These are phyloP conservation scores for Vipera ursinii DNA, from an alignment of 2,797 vertebrate species.

Conservation along the genomic window DNA sequence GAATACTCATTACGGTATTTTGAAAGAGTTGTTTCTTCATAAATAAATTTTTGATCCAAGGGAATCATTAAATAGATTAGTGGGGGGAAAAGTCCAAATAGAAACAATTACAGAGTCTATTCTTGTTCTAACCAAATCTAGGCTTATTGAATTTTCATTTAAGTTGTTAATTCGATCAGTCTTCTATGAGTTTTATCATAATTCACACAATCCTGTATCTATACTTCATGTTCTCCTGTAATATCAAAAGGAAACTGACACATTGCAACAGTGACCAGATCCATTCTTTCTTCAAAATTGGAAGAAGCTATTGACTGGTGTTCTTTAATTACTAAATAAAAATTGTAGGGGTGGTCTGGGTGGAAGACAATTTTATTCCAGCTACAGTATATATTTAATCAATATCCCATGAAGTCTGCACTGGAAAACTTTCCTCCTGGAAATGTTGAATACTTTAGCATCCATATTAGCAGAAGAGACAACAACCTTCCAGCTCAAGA, in stretches of 20 bases:
- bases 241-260: neutral
- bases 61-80: neutral
- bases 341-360: neutral
- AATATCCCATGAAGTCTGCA: neutral
- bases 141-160: neutral
- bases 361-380: neutral
- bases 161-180: neutral
- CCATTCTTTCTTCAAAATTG: too few species aligned
- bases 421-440: neutral
- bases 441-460: neutral
- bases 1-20: neutral
- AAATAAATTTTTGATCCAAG: neutral
- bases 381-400: neutral
- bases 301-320: neutral
- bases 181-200: neutral
- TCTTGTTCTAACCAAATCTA: neutral
- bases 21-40: neutral
- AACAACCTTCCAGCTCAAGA: neutral
- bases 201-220: neutral
- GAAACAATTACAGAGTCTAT: neutral
- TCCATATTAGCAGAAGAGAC: neutral
- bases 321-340: neutral
- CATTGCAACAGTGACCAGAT: neutral
- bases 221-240: neutral
- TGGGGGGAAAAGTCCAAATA: neutral